Evolutionary conservation across 1,140 invertebrate genomes (phyloP).

Genomic region (Brachystomella parvula): DNA sequence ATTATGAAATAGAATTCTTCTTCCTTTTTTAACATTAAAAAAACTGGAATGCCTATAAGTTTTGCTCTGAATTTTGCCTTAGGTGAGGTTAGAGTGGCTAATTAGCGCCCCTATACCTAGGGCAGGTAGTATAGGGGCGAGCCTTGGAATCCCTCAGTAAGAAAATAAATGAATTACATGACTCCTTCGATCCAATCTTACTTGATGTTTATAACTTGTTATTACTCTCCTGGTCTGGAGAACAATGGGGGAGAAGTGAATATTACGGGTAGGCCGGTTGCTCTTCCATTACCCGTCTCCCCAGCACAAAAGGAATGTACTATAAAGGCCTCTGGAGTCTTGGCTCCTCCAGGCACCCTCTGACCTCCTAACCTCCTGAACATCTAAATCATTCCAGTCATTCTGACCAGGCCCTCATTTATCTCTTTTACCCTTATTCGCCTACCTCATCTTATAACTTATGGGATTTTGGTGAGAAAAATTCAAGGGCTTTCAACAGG

Average conservation of each 20-base stretch:
- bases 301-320: neutral
- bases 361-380: conserved; percentile 10
- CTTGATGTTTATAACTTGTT: conserved; percentile 1
- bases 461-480: neutral
- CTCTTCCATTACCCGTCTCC: too few species aligned
- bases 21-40: too few species aligned
- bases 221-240: conserved; percentile 3
- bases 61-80: neutral
- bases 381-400: conserved; percentile 12
- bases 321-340: neutral
- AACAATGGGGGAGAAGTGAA: neutral
- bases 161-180: conserved; percentile 4
- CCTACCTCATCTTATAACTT: neutral
- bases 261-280: too few species aligned
- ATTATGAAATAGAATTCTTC: too few species aligned
- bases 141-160: neutral
- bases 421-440: neutral
- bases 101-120: conserved; percentile 12
- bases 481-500: too few species aligned
- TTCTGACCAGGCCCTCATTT: neutral
- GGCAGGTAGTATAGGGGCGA: neutral
- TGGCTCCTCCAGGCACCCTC: neutral
- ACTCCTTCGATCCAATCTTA: conserved; percentile 6
- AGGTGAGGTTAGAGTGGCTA: conserved; percentile 8
- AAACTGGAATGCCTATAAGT: too few species aligned